Evolutionary conservation across 2,888 invertebrate species (phyloP).

Genomic region (Agrilus cyanescens): DNA sequence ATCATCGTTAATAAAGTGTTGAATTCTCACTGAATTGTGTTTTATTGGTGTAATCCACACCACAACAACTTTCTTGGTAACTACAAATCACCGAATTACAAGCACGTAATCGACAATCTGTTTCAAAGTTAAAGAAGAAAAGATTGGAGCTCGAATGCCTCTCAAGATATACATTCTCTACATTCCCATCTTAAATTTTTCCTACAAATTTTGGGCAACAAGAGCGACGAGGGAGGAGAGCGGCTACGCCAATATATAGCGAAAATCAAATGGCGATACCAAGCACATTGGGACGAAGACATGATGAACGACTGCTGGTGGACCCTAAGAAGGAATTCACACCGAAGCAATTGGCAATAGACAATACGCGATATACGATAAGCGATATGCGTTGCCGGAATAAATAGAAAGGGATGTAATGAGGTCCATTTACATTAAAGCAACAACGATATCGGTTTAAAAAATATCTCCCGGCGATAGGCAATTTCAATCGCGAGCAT

Average conservation of each 20-base stretch:
- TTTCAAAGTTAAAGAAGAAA: constrained; percentile 9
- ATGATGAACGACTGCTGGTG: constrained; percentile 11
- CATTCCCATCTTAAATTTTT: constrained; percentile 23
- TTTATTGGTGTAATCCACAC: too few relatives aligned
- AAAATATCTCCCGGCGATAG: neutral
- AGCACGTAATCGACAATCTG: constrained; percentile 9
- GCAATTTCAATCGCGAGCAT: too few relatives aligned
- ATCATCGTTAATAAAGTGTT: too few relatives aligned
- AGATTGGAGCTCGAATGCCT: constrained; percentile 18
- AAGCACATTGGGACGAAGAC: constrained; percentile 9
- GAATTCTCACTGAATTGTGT: too few relatives aligned
- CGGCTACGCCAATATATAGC: constrained; percentile 5
- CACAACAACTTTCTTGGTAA: constrained; percentile 10
- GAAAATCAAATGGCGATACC: constrained; percentile 5
- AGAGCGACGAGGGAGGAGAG: constrained; percentile 12
- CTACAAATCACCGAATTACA: constrained; percentile 12
- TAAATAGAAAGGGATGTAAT: too few relatives aligned
- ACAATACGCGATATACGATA: too few relatives aligned
- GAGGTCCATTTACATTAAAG: too few relatives aligned
- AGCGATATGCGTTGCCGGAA: too few relatives aligned
- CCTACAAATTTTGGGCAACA: constrained; percentile 15
- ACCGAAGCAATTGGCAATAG: too few relatives aligned
- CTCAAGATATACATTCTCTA: constrained; percentile 22
- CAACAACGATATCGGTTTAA: too few relatives aligned
- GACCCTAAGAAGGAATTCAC: constrained; percentile 5